Evolutionary conservation across 1,140 invertebrate species (phyloP).

Genomic region (Argopecten irradians): DNA sequence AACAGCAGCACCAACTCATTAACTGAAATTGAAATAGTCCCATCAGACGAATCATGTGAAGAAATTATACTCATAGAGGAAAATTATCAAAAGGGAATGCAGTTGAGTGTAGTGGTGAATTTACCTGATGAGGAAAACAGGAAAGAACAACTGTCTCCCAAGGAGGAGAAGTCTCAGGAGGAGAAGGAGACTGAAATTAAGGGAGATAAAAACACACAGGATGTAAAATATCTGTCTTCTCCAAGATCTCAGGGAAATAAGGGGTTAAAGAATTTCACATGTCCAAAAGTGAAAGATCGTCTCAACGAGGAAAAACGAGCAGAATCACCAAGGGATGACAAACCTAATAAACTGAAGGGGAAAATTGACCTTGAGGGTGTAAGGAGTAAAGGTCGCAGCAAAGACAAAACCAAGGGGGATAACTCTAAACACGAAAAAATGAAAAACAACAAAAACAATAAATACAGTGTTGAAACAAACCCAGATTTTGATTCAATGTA

Average conservation of each 20-base stretch:
- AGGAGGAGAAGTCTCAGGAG: conserved; percentile 28
- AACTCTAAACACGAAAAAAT: conserved; percentile 42
- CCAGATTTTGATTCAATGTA: conserved; percentile 50
- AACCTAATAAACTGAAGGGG: neutral
- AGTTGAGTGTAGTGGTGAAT: conserved; percentile 26
- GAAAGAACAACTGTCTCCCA: conserved; percentile 41
- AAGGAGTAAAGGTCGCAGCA: neutral
- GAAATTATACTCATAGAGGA: neutral
- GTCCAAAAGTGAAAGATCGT: conserved; percentile 38
- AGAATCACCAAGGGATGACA: conserved; percentile 42
- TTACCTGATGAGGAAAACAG: conserved; percentile 39
- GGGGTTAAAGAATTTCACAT: conserved; percentile 26
- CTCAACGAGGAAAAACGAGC: conserved; percentile 41
- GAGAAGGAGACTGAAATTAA: neutral
- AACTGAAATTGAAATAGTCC: neutral
- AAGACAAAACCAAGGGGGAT: neutral
- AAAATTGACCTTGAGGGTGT: conserved; percentile 19
- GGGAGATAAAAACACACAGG: neutral
- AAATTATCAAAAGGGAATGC: conserved; percentile 28
- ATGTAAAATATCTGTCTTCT: neutral
- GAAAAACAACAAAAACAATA: conserved; percentile 40
- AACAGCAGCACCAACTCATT: neutral
- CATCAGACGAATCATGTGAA: neutral
- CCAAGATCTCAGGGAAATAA: neutral
- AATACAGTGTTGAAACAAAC: conserved; percentile 26